These are phyloP conservation scores for Akabosia matsudoensis DNA, from an alignment of 1,140 invertebrate genomes.

Conservation along the genomic window DNA sequence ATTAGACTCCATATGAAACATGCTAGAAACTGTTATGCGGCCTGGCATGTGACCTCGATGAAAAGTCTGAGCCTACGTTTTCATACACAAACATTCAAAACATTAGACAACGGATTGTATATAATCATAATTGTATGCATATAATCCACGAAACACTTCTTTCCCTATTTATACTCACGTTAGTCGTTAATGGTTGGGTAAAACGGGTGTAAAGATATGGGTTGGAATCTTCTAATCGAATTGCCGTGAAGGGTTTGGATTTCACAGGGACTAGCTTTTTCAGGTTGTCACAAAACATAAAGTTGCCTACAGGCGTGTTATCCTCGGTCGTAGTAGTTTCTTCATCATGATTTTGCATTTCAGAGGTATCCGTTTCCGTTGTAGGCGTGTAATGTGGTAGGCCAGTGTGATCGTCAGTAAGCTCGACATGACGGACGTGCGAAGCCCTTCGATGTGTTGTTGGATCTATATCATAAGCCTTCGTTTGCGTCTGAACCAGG, in stretches of 20 bases:
- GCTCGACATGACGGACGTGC: background rate
- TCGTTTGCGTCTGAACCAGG: too few species aligned
- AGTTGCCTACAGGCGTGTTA: background rate
- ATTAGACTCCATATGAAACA: constrained; percentile 33
- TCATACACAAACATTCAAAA: background rate
- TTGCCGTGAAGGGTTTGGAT: background rate
- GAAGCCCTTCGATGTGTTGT: background rate
- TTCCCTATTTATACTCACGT: background rate
- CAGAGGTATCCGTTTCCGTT: background rate
- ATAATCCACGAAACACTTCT: too few species aligned
- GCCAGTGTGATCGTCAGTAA: background rate
- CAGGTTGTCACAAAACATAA: background rate
- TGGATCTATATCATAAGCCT: too few species aligned
- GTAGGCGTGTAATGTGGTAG: background rate
- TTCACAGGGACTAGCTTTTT: background rate
- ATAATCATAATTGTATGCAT: background rate
- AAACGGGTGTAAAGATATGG: background rate
- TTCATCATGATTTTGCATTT: too few species aligned
- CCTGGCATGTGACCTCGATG: background rate
- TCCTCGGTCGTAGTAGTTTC: background rate
- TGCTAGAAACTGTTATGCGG: background rate
- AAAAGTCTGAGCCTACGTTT: background rate
- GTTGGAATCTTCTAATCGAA: background rate
- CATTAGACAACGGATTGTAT: background rate
- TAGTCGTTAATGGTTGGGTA: background rate